Base-by-base conservation (phyloP, 37 sponge, comb jelly and placozoan genomes). In the Sycon ciliatum region DNA sequence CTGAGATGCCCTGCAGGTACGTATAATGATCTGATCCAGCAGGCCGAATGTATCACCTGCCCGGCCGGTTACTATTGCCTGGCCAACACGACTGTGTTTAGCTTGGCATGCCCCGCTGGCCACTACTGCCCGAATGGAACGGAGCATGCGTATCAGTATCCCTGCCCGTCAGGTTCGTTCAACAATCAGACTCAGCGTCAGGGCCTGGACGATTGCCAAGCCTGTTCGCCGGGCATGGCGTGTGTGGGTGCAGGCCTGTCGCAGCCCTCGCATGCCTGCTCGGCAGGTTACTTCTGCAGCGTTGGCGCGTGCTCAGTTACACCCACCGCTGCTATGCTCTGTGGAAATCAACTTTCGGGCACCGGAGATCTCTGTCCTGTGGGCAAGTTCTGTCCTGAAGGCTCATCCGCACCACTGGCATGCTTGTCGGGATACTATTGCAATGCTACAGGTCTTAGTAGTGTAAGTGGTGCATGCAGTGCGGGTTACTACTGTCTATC, bases 41-140 rank as follows among this genome's bases (percentile, higher is more conserved):
- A 46, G 18, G 13, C 53, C 16, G 18, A 13, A 18, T 46, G 53
- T 46, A 20, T 24, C 13, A 56, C 27, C 4, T 77, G 78, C 26
- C 64, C 69, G 3, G 70, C 78, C 6, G 78, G 78, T 13, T 60
- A 77, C 27, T 77, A 73, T 24, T 77, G 78, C 63, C 69, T 60
- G 3, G 70, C 32, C 29, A 3, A 46, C 32, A 74, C 75, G 3
- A 55, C 65, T 31, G 75, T n/a, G n/a, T 33, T n/a, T 38, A 57
- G 65, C 28, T 22, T 58, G 5, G 24, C 9, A 31, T 77, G 78
- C 63, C 78, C 78, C 4, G 68, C 13, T 4, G 78, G 78, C 11
- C 56, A 69, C 46, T 77, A 77, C 36, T 77, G 78, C 54, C 55
- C 27, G 40, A 33, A 67, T 24, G 65, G n/a, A 9, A 61, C 65